Evolutionary conservation across 2,797 vertebrate species (phyloP).

Genomic region (Notamacropus eugenii): DNA sequence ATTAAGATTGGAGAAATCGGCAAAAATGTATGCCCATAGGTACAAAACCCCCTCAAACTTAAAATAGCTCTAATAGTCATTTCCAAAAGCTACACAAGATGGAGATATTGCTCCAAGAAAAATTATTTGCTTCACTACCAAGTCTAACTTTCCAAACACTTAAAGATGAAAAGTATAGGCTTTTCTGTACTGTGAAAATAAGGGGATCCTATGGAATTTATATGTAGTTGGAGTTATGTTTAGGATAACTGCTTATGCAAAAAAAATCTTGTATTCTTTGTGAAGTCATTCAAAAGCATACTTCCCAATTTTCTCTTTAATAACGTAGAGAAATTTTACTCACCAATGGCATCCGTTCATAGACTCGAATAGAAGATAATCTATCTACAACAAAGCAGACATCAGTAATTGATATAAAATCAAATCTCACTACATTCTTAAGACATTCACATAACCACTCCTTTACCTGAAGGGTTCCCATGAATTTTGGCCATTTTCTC

Average conservation of each 20-base stretch:
- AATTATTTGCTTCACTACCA: background rate
- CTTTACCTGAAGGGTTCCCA: conserved; percentile 89
- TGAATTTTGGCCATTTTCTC: conserved; percentile 88
- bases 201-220: background rate
- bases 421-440: background rate
- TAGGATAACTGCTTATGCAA: background rate
- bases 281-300: background rate
- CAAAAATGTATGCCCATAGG: background rate
- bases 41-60: conserved; percentile 5
- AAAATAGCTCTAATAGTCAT: conserved; percentile 2
- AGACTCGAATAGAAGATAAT: conserved; percentile 88
- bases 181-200: conserved; percentile 29
- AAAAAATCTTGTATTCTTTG: conserved; percentile 18
- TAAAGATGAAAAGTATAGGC: background rate
- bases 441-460: background rate
- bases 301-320: conserved; percentile 25
- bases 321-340: conserved; percentile 75
- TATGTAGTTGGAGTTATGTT: background rate
- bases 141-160: conserved; percentile 29
- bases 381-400: conserved; percentile 87
- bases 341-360: conserved; percentile 91
- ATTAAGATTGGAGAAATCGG: background rate
- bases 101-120: conserved; percentile 27
- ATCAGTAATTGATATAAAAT: conserved; percentile 30
- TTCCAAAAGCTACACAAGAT: conserved; percentile 56